Evolutionary conservation across 1,140 invertebrate species (phyloP).

Genomic region (Brachionus manjavacas): DNA sequence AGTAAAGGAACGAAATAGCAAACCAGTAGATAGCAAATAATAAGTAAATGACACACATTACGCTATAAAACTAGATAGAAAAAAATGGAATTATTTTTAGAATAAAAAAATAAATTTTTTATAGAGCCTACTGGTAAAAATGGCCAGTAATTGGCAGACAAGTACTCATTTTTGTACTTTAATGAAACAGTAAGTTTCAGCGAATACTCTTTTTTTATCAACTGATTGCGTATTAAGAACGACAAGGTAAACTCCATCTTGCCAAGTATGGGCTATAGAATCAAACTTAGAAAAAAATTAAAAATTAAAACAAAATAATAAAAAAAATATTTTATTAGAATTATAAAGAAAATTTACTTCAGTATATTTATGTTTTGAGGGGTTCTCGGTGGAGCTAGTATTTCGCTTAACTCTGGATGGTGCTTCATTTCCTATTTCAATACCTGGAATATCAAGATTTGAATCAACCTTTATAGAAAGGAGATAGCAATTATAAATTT

Average conservation of each 20-base stretch:
- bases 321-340: not conserved
- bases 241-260: constrained; percentile 59
- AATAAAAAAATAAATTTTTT: not conserved
- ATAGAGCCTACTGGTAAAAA: constrained; percentile 62
- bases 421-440: not conserved
- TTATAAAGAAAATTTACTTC: not conserved
- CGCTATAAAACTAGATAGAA: constrained; percentile 71
- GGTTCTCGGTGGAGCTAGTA: not conserved
- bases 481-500: not conserved
- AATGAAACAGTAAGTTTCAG: constrained; percentile 54
- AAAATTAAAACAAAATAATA: too few species aligned
- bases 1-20: constrained; percentile 73
- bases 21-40: constrained; percentile 77
- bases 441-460: not conserved
- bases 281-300: constrained; percentile 16
- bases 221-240: constrained; percentile 51
- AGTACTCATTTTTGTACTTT: constrained; percentile 65
- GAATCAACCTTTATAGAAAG: not conserved
- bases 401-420: not conserved
- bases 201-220: not conserved
- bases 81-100: not conserved
- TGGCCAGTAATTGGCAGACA: constrained; percentile 71
- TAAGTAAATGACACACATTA: constrained; percentile 81
- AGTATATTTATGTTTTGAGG: not conserved
- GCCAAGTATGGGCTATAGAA: constrained; percentile 47